phyloP scores from a whole-genome alignment of 2,888 invertebrate species.

The Mycogona germanica region DNA sequence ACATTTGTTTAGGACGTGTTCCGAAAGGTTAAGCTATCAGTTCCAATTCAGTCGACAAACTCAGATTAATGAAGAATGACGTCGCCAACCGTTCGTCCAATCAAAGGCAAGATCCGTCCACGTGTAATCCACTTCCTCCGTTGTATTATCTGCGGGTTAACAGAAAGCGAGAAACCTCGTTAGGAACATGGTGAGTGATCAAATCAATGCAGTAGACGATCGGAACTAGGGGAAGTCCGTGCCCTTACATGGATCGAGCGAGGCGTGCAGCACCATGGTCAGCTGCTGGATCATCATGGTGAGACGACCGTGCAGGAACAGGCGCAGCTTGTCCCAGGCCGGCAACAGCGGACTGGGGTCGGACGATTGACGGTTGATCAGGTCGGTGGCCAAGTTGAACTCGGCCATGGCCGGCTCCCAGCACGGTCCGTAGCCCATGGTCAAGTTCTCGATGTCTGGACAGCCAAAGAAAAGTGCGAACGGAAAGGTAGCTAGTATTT shows the following conservation, averaged over 20 bases:
- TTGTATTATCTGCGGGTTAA: too few relatives aligned
- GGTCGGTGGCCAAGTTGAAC: conserved; percentile 70
- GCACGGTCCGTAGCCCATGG: conserved; percentile 95
- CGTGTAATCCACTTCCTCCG: conserved; percentile 96
- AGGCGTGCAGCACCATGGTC: conserved; percentile 86
- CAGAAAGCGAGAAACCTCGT: too few relatives aligned
- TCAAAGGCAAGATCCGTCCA: conserved; percentile 90
- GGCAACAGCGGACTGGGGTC: conserved; percentile 90
- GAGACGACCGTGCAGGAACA: conserved; percentile 82
- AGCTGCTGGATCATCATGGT: conserved; percentile 77
- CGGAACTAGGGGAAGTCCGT: too few relatives aligned
- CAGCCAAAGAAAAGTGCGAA: background rate
- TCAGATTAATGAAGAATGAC: background rate
- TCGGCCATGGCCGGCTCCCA: conserved; percentile 97
- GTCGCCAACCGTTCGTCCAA: conserved; percentile 71
- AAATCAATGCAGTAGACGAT: too few relatives aligned
- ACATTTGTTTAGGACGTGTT: too few relatives aligned
- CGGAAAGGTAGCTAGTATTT: background rate
- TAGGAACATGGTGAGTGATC: too few relatives aligned
- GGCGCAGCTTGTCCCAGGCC: conserved; percentile 94
- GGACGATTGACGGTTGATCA: conserved; percentile 47
- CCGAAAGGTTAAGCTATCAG: too few relatives aligned
- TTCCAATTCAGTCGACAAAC: background rate
- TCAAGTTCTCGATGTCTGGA: conserved; percentile 65
- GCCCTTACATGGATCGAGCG: conserved; percentile 93